Evolutionary conservation across 1,140 invertebrate genomes (phyloP).

Genomic region (Daktulosphaira vitifoliae): DNA sequence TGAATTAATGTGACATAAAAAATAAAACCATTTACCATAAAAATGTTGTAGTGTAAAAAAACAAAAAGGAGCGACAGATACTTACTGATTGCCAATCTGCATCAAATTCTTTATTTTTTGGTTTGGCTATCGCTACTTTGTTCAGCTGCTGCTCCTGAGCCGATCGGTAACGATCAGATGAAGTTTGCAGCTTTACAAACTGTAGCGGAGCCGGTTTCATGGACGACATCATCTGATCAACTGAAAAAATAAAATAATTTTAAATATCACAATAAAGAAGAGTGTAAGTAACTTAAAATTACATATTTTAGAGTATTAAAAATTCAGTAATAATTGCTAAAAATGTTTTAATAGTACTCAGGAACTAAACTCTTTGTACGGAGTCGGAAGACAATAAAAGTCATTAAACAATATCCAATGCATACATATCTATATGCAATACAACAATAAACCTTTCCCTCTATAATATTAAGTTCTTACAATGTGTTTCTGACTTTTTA

Average conservation of each 20-base stretch:
- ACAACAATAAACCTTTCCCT: background rate
- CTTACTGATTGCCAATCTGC: conserved; percentile 90
- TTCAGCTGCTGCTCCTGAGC: conserved; percentile 80
- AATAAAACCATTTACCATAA: no score
- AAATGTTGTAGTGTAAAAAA: no score
- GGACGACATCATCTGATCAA: conserved; percentile 40
- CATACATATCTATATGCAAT: background rate
- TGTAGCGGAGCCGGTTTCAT: conserved; percentile 76
- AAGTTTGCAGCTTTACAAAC: conserved; percentile 77
- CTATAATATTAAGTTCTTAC: no score
- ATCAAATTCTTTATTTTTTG: conserved; percentile 65
- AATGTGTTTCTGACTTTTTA: conserved; percentile 9
- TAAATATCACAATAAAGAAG: background rate
- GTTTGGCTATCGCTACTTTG: conserved; percentile 72
- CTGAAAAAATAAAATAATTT: conserved; percentile 9
- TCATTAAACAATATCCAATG: background rate
- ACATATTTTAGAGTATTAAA: no score
- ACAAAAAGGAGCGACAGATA: no score
- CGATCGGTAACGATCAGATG: conserved; percentile 65
- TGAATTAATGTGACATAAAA: no score
- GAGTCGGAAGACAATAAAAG: conserved; percentile 2
- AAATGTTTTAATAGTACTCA: no score
- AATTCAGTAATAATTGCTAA: no score
- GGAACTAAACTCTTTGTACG: no score
- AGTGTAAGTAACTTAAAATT: no score